A percentile compares a stretch with the other conserved stretches of the same genome.
These are phyloP conservation scores for Smittia aterrima DNA, from an alignment of 2,888 invertebrate genomes.

Conservation along the genomic window DNA sequence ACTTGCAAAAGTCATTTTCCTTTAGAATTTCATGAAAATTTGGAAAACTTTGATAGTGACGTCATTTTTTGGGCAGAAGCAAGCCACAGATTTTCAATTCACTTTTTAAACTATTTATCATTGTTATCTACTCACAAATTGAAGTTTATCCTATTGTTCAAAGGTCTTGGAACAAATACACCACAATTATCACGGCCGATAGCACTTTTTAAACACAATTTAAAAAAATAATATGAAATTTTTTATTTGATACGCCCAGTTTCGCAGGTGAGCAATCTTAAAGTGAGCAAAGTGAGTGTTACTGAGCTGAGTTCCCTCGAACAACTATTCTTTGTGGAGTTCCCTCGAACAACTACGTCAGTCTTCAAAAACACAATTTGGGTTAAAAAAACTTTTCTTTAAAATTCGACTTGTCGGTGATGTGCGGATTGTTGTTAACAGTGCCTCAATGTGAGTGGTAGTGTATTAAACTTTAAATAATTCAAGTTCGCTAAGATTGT, in stretches of 20 bases:
- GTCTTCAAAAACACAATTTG: too few species aligned
- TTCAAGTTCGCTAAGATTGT: not conserved
- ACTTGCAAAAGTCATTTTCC: too few species aligned
- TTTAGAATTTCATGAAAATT: not conserved
- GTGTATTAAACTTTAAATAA: slow-evolving; percentile 20
- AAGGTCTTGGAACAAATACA: too few species aligned
- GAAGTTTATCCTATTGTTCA: not conserved
- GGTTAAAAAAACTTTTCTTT: not conserved
- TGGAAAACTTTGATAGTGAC: not conserved
- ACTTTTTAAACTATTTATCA: not conserved
- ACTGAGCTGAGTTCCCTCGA: too few species aligned
- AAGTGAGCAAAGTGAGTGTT: too few species aligned
- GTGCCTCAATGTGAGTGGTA: slow-evolving; percentile 40
- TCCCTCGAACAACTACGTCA: too few species aligned
- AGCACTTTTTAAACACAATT: too few species aligned
- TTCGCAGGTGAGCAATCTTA: too few species aligned
- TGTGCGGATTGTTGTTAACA: not conserved
- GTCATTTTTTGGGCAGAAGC: slow-evolving; percentile 13
- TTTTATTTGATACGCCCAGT: too few species aligned
- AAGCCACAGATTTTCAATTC: not conserved
- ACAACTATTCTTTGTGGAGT: too few species aligned
- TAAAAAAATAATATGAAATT: too few species aligned
- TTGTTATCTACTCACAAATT: slow-evolving; percentile 24
- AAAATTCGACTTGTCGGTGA: not conserved
- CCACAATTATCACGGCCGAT: too few species aligned